phyloP scores from a whole-genome alignment of 92 coral and sea anemone species.

The Heliopora coerulea region DNA sequence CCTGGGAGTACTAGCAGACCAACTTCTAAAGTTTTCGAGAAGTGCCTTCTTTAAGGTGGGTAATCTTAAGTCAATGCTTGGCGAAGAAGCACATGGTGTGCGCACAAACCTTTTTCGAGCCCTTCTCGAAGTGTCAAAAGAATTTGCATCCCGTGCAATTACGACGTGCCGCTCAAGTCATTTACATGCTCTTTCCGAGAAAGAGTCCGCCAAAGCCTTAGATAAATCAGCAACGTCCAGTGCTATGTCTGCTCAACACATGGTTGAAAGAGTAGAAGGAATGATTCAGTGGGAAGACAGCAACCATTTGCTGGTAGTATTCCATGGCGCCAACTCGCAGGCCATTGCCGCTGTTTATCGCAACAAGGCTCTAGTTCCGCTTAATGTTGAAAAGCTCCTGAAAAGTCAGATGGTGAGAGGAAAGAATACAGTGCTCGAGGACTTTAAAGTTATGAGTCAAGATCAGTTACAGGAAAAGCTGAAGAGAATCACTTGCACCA shows the following conservation, averaged over 20 bases:
- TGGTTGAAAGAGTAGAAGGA: slow-evolving; percentile 82
- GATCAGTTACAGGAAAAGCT: slow-evolving; percentile 69
- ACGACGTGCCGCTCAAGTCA: slow-evolving; percentile 66
- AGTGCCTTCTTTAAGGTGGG: slow-evolving; percentile 74
- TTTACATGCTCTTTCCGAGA: slow-evolving; percentile 64
- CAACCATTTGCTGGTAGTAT: slow-evolving; percentile 78
- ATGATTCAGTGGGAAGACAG: slow-evolving; percentile 97
- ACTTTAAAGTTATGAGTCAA: slow-evolving; percentile 67
- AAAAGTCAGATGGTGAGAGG: slow-evolving; percentile 66
- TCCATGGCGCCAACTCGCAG: slow-evolving; percentile 68
- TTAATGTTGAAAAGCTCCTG: slow-evolving; percentile 63
- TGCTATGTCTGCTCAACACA: slow-evolving; percentile 57
- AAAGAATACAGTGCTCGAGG: slow-evolving; percentile 61
- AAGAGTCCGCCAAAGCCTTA: slow-evolving; percentile 58
- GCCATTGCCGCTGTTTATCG: slow-evolving; percentile 84
- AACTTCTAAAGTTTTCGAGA: slow-evolving; percentile 82
- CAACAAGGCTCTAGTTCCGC: slow-evolving; percentile 62
- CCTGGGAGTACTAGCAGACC: slow-evolving; percentile 82
- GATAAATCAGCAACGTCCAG: slow-evolving; percentile 52
- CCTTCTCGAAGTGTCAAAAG: slow-evolving; percentile 80
- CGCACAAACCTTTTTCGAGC: slow-evolving; percentile 80
- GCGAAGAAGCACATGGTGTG: slow-evolving; percentile 59
- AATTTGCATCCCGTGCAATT: slow-evolving; percentile 91
- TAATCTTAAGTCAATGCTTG: slow-evolving; percentile 65
- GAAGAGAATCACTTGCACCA: slow-evolving; percentile 69